Conservation (phyloP, 2,113 vertebrate species). For the Phaethornis superciliosus region DNA sequence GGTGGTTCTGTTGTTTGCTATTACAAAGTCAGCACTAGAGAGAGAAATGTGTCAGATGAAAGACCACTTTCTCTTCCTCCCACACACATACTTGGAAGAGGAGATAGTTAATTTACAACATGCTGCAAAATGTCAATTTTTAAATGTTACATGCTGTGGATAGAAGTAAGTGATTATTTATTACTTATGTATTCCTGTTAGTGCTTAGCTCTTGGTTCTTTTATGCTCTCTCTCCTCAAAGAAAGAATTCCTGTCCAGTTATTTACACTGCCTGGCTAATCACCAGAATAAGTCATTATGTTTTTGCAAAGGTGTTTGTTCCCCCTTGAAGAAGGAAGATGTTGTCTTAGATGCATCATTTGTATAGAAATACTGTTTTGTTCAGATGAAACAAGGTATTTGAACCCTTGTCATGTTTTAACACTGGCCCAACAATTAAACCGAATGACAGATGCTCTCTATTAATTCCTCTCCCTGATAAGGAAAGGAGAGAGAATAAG, state of each 20-base stretch:
- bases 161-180: constrained; percentile 22
- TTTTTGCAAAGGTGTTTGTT: background rate
- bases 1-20: background rate
- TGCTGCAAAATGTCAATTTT: background rate
- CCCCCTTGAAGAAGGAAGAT: background rate
- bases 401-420: no score
- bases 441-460: no score
- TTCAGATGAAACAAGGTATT: background rate
- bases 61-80: background rate
- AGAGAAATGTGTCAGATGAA: background rate
- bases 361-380: background rate
- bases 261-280: background rate
- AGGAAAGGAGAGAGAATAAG: no score
- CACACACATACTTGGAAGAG: background rate
- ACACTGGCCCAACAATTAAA: no score
- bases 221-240: background rate
- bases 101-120: background rate
- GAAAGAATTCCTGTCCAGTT: background rate
- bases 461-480: no score
- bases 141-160: background rate
- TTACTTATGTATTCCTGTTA: background rate
- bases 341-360: background rate
- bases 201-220: background rate
- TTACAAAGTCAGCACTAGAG: background rate
- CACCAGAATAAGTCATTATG: background rate